Percentiles rank a stretch among this genome's conserved stretches.
Conservation (phyloP, 2,113 vertebrate genomes). For the Ardeotis arabs region DNA sequence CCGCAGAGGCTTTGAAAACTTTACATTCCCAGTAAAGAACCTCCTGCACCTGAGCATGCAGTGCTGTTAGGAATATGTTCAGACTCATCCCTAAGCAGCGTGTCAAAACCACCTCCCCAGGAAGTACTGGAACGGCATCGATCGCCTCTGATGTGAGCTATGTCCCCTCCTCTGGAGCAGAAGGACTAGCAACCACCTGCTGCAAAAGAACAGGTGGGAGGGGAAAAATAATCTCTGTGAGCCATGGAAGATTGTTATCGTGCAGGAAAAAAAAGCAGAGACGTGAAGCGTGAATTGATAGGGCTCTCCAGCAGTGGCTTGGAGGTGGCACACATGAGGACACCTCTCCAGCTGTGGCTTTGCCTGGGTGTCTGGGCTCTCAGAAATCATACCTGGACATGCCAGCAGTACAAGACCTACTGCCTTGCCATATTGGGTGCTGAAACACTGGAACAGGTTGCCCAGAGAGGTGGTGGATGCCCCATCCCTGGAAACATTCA, state of each 20-base stretch:
- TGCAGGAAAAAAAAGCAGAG: background rate
- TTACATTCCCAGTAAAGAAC: background rate
- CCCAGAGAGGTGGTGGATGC: too few species aligned
- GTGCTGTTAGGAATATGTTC: background rate
- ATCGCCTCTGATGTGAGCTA: accelerated
- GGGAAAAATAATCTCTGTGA: background rate
- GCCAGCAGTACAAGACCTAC: background rate
- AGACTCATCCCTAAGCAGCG: background rate
- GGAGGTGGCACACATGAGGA: background rate
- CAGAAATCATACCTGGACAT: background rate
- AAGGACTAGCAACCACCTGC: background rate
- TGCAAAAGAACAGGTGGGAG: background rate
- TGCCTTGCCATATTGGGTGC: background rate
- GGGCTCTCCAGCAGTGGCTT: background rate
- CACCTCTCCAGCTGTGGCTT: background rate
- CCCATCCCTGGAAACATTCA: too few species aligned
- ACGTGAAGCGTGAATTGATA: background rate
- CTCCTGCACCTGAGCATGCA: background rate
- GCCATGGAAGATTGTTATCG: background rate
- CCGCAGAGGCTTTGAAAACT: background rate
- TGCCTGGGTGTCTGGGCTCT: background rate
- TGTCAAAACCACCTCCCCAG: background rate
- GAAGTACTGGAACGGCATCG: background rate
- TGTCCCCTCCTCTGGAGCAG: background rate
- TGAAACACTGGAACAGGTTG: too few species aligned